phyloP scores from a whole-genome alignment of 2,888 invertebrate genomes.

The Drosophila austrosaltans region DNA sequence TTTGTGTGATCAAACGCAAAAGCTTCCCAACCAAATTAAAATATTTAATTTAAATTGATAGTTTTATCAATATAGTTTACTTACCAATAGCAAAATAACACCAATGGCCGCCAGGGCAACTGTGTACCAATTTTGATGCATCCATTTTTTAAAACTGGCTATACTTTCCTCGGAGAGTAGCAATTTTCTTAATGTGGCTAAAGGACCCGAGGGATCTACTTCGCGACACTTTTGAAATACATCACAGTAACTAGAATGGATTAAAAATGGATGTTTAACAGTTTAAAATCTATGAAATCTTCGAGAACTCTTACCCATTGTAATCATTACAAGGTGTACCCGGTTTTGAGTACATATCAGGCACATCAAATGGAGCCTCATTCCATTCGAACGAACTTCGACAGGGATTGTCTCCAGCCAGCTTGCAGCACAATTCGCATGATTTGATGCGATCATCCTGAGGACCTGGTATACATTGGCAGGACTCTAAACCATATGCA shows the following conservation, averaged over 20 bases:
- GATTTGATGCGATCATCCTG: slow-evolving; percentile 93
- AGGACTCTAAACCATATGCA: slow-evolving; percentile 97
- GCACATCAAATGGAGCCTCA: slow-evolving; percentile 93
- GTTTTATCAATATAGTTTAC: not conserved
- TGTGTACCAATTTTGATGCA: slow-evolving; percentile 95
- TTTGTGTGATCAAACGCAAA: slow-evolving; percentile 70
- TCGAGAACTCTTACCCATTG: slow-evolving; percentile 86
- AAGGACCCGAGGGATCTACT: slow-evolving; percentile 96
- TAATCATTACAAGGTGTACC: slow-evolving; percentile 97
- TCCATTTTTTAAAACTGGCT: slow-evolving; percentile 93
- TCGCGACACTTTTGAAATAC: slow-evolving; percentile 92
- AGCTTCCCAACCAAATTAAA: slow-evolving; percentile 62
- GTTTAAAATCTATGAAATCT: not conserved
- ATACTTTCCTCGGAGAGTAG: slow-evolving; percentile 95
- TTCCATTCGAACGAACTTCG: slow-evolving; percentile 96
- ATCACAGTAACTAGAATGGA: slow-evolving; percentile 85
- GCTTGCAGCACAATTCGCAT: slow-evolving; percentile 96
- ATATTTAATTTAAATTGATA: slow-evolving; percentile 22
- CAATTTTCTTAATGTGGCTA: slow-evolving; percentile 93
- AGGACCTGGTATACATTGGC: slow-evolving; percentile 93
- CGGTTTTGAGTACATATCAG: slow-evolving; percentile 96
- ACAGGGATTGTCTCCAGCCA: slow-evolving; percentile 92
- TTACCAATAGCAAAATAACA: slow-evolving; percentile 92
- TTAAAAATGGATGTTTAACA: not conserved
- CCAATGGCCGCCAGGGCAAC: slow-evolving; percentile 90